Percentiles rank a stretch among this genome's conserved stretches.
Evolutionary conservation across 1,140 invertebrate species (phyloP).

Genomic region (Manduca sexta): DNA sequence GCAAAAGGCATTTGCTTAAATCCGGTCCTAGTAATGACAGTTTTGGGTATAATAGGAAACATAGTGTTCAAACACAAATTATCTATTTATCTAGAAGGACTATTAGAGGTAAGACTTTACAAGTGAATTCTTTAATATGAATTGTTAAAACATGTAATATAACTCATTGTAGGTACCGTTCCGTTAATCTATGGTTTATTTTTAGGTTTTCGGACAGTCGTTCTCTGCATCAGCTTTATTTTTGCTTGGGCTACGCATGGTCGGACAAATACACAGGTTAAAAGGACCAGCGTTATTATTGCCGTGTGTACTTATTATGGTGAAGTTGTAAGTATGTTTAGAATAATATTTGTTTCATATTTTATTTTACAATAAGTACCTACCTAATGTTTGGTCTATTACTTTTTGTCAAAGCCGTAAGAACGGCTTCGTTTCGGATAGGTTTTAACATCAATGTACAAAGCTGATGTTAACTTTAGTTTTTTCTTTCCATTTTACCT

Average conservation of each 20-base stretch:
- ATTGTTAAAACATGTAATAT: background rate
- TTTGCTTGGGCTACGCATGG: constrained; percentile 92
- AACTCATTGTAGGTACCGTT: background rate
- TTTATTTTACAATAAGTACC: too few relatives aligned
- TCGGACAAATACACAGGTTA: constrained; percentile 88
- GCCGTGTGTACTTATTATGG: constrained; percentile 89
- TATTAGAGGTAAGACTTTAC: constrained; percentile 80
- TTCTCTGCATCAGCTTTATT: constrained; percentile 95
- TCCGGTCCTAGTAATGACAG: constrained; percentile 94
- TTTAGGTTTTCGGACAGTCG: constrained; percentile 86
- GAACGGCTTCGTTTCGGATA: too few relatives aligned
- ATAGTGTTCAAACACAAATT: constrained; percentile 85
- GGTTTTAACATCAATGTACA: too few relatives aligned
- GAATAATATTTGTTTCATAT: background rate
- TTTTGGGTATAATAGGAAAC: constrained; percentile 92
- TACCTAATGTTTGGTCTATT: too few relatives aligned
- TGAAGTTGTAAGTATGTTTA: constrained; percentile 85
- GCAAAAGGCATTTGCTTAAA: constrained; percentile 86
- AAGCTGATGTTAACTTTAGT: too few relatives aligned
- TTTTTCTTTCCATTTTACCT: too few relatives aligned
- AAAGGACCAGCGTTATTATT: constrained; percentile 84
- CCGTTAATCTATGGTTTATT: constrained; percentile 12
- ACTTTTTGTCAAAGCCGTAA: too few relatives aligned
- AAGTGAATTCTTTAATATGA: too few relatives aligned
- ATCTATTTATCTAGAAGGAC: constrained; percentile 82